Evolutionary conservation across 2,113 vertebrate genomes (phyloP).

Genomic region (Gnathonemus echidnorhynchus): DNA sequence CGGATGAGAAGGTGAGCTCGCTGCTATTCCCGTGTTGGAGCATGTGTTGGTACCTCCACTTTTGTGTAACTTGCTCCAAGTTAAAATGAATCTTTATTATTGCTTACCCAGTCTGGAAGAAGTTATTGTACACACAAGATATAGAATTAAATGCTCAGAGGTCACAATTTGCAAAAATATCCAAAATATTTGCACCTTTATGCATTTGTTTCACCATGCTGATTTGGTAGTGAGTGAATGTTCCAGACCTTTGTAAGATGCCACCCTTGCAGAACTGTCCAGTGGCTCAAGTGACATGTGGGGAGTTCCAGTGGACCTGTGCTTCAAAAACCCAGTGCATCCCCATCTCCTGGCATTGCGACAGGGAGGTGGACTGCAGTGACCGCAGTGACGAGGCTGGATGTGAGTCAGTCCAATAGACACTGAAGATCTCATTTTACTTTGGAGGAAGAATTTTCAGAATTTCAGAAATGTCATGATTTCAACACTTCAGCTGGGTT

Average conservation of each 20-base stretch:
- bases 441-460: not conserved
- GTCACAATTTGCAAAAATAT: not conserved
- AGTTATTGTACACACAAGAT: not conserved
- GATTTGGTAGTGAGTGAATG: not conserved
- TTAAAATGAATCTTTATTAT: not conserved
- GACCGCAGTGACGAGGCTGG: constrained; percentile 72
- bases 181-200: not conserved
- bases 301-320: constrained; percentile 68
- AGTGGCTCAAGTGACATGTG: constrained; percentile 42
- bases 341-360: constrained; percentile 72
- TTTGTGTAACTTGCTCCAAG: not conserved
- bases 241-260: not conserved
- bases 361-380: constrained; percentile 66
- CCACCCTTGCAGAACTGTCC: constrained; percentile 56
- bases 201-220: not conserved
- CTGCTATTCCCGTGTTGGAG: not conserved
- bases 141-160: not conserved
- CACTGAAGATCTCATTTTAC: not conserved
- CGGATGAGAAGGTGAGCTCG: constrained; percentile 72
- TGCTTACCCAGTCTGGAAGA: not conserved
- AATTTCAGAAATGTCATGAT: not conserved
- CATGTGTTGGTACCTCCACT: not conserved
- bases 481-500: not conserved
- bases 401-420: constrained; percentile 54
- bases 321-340: constrained; percentile 55